Base-by-base conservation (phyloP, 2,888 invertebrate genomes). In the Brenthis ino region DNA sequence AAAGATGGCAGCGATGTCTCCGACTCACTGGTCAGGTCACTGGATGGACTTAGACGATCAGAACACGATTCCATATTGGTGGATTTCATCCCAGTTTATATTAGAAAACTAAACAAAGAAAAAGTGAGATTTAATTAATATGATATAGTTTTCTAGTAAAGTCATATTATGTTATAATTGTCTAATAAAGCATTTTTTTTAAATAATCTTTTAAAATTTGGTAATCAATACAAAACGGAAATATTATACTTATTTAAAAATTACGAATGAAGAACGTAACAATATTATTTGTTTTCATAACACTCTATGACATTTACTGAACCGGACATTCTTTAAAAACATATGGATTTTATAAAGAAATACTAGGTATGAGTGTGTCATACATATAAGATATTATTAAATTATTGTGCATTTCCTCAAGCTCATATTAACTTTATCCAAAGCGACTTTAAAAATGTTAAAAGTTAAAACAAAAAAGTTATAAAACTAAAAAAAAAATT, bases 31-130 rank as follows among this genome's bases (percentile, higher is more conserved):
- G 92, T 91, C 64, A 89, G 75, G 71, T 93, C 92, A 58, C 91
- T 93, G 0, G 91, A 87, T 2, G 93, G 91, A 74, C 91, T 93
- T 33, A 93, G 82, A 11, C 93, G 86, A 69, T 92, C 92, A 3
- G 91, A 86, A 75, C 91, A 90, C 2, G 88, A 80, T 64, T 93
- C 92, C 89, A 93, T 92, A 50, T 84, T 88, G 51, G 90, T 93
- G n/a, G 91, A 91, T 88, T 93, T 93, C 93, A 93, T 93, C 54
- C 61, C 70, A 47, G 47, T 37, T 20, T 65, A 50, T 56, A 50
- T 57, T 0, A 28, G 28, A 12, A n/a, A 33, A 68, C 57, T 16
- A 16, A 16, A 16, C 0, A 16, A 16, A 16, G 16, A 16, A 16
- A 16, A 14, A 65, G 8, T 11, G 37, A 43, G 11, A 43, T 43